Evolutionary conservation across 1,140 invertebrate species (phyloP).

Genomic region (Euwallacea fornicatus): DNA sequence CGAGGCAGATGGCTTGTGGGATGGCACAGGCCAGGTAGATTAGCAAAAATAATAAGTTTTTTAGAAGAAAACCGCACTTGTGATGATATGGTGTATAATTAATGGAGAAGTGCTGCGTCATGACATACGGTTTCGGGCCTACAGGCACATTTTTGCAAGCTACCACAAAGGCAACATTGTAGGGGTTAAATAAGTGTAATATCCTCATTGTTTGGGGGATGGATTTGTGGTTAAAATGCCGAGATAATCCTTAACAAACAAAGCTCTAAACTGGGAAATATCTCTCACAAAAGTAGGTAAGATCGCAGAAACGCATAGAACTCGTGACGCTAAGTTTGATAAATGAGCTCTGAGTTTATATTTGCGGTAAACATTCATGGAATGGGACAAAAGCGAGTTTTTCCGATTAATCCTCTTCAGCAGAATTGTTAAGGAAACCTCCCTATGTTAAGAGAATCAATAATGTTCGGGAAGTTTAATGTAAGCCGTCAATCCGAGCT

Average conservation of each 20-base stretch:
- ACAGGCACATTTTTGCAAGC: too few relatives aligned
- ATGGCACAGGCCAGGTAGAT: conserved; percentile 22
- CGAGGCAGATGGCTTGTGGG: conserved; percentile 5
- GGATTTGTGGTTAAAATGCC: conserved; percentile 13
- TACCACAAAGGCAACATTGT: too few relatives aligned
- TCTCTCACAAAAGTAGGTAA: conserved; percentile 21
- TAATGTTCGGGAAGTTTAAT: too few relatives aligned
- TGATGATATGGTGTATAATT: neutral
- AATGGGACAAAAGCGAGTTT: conserved; percentile 21
- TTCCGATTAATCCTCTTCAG: conserved; percentile 1
- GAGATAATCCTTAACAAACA: conserved; percentile 24
- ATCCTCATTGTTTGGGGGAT: conserved; percentile 1
- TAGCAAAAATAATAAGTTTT: conserved; percentile 23
- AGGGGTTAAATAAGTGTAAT: conserved; percentile 1
- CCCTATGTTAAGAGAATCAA: too few relatives aligned
- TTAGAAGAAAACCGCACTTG: conserved; percentile 8
- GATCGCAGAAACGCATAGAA: conserved; percentile 27
- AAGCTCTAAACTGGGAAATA: conserved; percentile 18
- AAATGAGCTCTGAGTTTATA: conserved; percentile 24
- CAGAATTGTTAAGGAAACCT: too few relatives aligned
- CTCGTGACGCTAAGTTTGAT: conserved; percentile 31
- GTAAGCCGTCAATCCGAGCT: too few relatives aligned
- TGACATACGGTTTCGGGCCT: neutral
- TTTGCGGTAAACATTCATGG: conserved; percentile 27
- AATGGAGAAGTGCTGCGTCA: neutral